phyloP scores from a whole-genome alignment of 2,888 invertebrate species.

The Athripsodes cinereus region DNA sequence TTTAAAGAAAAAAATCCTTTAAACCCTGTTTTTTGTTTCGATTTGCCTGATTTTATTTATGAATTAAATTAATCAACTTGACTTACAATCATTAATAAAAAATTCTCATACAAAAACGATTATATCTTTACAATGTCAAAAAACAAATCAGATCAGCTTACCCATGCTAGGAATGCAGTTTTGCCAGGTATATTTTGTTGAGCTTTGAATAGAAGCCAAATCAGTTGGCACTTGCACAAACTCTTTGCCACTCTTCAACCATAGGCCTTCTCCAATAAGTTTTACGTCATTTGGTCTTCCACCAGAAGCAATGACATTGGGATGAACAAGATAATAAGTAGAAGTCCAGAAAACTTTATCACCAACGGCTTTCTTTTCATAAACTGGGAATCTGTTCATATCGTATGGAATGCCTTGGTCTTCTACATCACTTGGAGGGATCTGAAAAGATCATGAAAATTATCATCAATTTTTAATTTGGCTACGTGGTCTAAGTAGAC shows the following conservation, averaged over 20 bases:
- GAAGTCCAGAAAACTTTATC: constrained; percentile 21
- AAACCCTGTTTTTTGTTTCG: too few relatives aligned
- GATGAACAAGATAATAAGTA: constrained; percentile 24
- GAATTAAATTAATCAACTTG: too few relatives aligned
- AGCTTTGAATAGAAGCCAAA: constrained; percentile 15
- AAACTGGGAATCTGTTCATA: constrained; percentile 20
- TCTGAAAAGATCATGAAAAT: constrained; percentile 9
- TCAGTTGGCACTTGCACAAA: constrained; percentile 23
- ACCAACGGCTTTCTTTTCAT: constrained; percentile 21
- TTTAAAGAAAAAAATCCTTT: too few relatives aligned
- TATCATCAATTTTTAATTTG: too few relatives aligned
- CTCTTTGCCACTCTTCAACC: constrained; percentile 21
- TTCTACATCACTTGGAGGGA: constrained; percentile 22
- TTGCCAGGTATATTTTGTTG: constrained; percentile 23
- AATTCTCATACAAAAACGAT: too few relatives aligned
- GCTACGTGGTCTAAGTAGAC: too few relatives aligned
- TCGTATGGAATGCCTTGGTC: constrained; percentile 24
- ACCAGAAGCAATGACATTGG: constrained; percentile 12
- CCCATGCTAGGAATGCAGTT: constrained; percentile 26
- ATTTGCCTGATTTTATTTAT: too few relatives aligned
- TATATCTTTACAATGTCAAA: too few relatives aligned
- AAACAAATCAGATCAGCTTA: constrained; percentile 9
- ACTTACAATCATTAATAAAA: too few relatives aligned
- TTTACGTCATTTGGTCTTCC: constrained; percentile 14
- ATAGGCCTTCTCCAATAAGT: constrained; percentile 21